phyloP scores from a whole-genome alignment of 2,888 invertebrate species.

The Napeogenes sylphis region DNA sequence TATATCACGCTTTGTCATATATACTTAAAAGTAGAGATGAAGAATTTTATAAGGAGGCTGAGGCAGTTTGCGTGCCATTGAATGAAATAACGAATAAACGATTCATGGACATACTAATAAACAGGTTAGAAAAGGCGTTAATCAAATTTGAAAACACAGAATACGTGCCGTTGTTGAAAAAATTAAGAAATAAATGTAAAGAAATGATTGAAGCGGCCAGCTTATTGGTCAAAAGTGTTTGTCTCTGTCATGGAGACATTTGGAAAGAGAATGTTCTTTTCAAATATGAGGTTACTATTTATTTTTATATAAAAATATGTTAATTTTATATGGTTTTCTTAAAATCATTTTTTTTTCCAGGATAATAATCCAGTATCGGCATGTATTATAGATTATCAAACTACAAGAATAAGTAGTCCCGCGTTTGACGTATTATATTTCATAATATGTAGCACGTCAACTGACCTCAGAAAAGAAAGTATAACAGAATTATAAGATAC shows the following conservation, averaged over 20 bases:
- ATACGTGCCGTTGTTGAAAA: slow-evolving; percentile 45
- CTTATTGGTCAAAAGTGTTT: slow-evolving; percentile 41
- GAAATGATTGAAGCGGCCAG: slow-evolving; percentile 42
- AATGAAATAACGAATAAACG: slow-evolving; percentile 49
- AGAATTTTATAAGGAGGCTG: slow-evolving; percentile 43
- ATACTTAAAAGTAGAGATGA: slow-evolving; percentile 43
- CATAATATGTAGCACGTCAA: slow-evolving; percentile 54
- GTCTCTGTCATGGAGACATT: slow-evolving; percentile 67
- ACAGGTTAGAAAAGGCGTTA: slow-evolving; percentile 58
- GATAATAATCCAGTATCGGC: slow-evolving; percentile 46
- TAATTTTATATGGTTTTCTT: neutral
- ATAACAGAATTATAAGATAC: slow-evolving; percentile 46
- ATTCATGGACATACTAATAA: slow-evolving; percentile 53
- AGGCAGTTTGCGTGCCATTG: slow-evolving; percentile 51
- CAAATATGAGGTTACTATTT: slow-evolving; percentile 54
- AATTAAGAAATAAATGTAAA: slow-evolving; percentile 45
- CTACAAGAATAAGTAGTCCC: slow-evolving; percentile 54
- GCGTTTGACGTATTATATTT: slow-evolving; percentile 62
- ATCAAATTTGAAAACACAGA: slow-evolving; percentile 46
- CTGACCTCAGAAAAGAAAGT: slow-evolving; percentile 42
- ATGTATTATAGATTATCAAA: slow-evolving; percentile 68
- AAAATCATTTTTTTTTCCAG: slow-evolving; percentile 44
- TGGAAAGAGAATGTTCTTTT: slow-evolving; percentile 72
- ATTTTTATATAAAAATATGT: slow-evolving; percentile 4
- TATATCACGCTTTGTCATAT: slow-evolving; percentile 62